phyloP scores from a whole-genome alignment of 2,797 vertebrate genomes.

The Periophthalmus magnuspinnatus region DNA sequence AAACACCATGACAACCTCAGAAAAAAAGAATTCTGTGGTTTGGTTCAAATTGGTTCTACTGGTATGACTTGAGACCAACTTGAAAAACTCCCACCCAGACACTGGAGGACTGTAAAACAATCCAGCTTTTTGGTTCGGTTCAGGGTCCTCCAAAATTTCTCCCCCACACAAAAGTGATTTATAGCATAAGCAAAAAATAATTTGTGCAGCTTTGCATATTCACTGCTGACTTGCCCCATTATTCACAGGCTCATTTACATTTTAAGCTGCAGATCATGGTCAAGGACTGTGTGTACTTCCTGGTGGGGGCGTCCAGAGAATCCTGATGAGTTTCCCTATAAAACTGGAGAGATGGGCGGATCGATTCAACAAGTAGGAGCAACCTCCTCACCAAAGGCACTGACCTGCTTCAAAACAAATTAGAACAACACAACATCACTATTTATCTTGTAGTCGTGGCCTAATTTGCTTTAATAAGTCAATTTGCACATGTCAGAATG shows the following conservation, averaged over 20 bases:
- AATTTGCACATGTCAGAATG: constrained; percentile 56
- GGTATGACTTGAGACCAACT: constrained; percentile 14
- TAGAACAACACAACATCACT: constrained; percentile 29
- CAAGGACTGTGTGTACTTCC: constrained; percentile 72
- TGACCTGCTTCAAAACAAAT: constrained; percentile 58
- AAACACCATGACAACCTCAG: background rate
- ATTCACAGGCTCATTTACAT: constrained; percentile 70
- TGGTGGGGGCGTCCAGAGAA: constrained; percentile 53
- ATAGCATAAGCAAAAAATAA: constrained; percentile 62
- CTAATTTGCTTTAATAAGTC: constrained; percentile 50
- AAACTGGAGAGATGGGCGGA: constrained; percentile 55
- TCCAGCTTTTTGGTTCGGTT: constrained; percentile 27
- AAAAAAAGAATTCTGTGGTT: background rate
- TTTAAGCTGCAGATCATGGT: constrained; percentile 72
- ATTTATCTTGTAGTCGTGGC: constrained; percentile 46
- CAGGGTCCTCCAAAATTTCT: constrained; percentile 48
- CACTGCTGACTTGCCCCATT: constrained; percentile 68
- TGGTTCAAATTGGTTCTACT: background rate
- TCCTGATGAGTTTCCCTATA: constrained; percentile 64
- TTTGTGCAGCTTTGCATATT: constrained; percentile 66
- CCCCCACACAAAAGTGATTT: constrained; percentile 53
- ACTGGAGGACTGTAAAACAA: constrained; percentile 21
- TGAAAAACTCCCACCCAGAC: background rate
- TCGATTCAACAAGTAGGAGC: constrained; percentile 58
- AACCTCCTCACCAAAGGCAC: constrained; percentile 34